Percentiles rank a stretch among this genome's conserved stretches.
Conservation (phyloP, 2,888 invertebrate genomes). For the Metalampra italica region DNA sequence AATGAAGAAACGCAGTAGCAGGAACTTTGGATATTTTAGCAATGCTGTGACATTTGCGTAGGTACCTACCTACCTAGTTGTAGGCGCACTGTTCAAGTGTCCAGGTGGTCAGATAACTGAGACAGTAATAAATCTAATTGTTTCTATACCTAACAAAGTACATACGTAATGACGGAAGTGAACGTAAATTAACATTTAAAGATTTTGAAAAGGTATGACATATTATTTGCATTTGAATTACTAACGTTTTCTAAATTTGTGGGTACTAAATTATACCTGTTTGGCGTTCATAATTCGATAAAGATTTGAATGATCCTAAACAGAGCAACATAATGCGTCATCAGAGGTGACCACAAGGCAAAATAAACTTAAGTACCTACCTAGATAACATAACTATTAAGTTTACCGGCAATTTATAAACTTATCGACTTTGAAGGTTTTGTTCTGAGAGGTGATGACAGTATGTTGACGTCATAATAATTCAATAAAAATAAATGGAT, state of each 20-base stretch:
- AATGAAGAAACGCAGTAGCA: constrained; percentile 28
- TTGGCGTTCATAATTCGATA: neutral
- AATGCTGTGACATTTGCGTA: constrained; percentile 8
- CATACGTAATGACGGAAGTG: neutral
- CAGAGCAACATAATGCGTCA: neutral
- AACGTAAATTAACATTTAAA: neutral
- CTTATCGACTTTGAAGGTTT: neutral
- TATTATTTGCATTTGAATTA: too few relatives aligned
- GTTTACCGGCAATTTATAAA: neutral
- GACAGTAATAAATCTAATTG: neutral
- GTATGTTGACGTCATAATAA: neutral
- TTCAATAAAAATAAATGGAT: neutral
- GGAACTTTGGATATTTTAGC: constrained; percentile 13
- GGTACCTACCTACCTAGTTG: neutral
- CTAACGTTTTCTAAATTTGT: too few relatives aligned
- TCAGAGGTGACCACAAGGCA: neutral
- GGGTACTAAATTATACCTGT: too few relatives aligned
- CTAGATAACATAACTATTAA: neutral
- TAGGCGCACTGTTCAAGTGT: neutral
- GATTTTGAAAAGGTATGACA: too few relatives aligned
- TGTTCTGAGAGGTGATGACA: neutral
- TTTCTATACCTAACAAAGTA: neutral
- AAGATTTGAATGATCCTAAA: neutral
- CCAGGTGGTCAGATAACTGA: neutral
- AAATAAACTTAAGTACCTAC: neutral